Percentiles rank a stretch among this genome's conserved stretches.
Evolutionary conservation across 2,113 vertebrate species (phyloP).

Genomic region (Eclectus roratus): DNA sequence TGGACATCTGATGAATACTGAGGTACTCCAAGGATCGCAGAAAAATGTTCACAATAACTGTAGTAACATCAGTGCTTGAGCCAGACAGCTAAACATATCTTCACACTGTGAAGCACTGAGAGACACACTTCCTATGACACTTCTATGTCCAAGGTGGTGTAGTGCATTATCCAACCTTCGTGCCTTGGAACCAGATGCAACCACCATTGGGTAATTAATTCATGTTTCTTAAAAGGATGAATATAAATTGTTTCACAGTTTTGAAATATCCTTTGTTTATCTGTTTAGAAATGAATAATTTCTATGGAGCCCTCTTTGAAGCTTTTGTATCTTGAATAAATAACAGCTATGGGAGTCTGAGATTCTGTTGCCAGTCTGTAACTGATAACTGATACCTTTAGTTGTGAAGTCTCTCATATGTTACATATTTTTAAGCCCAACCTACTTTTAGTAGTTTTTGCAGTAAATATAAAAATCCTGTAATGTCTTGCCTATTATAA

Average conservation of each 20-base stretch:
- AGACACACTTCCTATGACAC: accelerated
- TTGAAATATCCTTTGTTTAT: neutral
- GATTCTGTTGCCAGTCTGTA: neutral
- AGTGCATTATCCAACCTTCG: neutral
- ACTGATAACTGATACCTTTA: neutral
- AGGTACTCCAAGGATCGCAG: neutral
- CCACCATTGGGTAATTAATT: neutral
- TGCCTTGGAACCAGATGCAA: neutral
- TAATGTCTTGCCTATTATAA: neutral
- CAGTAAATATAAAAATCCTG: neutral
- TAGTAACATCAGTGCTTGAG: neutral
- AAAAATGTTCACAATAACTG: neutral
- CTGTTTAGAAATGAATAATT: neutral
- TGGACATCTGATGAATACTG: neutral
- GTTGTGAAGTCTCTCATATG: neutral
- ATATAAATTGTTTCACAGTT: neutral
- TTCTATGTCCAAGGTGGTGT: neutral
- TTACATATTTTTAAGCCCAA: neutral
- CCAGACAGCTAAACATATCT: neutral
- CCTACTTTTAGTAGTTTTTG: neutral
- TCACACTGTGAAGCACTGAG: neutral
- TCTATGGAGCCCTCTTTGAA: neutral
- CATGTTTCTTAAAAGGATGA: neutral
- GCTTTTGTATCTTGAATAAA: neutral
- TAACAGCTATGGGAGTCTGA: neutral